phyloP scores from a whole-genome alignment of 2,888 invertebrate genomes.

The Limnephilus rhombicus region DNA sequence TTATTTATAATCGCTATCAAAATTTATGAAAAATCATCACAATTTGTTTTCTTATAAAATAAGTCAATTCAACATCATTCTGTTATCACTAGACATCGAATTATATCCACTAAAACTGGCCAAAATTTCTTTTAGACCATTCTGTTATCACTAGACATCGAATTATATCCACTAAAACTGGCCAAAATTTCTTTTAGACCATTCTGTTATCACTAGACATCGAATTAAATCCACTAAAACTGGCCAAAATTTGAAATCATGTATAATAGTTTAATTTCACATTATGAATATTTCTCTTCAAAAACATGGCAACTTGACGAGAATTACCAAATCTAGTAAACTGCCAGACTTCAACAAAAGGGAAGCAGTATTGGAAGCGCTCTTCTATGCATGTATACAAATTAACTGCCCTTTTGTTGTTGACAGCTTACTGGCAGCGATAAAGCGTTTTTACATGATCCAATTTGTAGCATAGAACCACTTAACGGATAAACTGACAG shows the following conservation, averaged over 20 bases:
- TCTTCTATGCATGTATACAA: background rate
- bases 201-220: background rate
- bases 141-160: background rate
- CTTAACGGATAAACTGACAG: too few species aligned
- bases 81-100: background rate
- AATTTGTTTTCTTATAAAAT: too few species aligned
- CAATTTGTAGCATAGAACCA: too few species aligned
- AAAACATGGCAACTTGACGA: background rate
- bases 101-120: background rate
- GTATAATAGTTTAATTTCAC: background rate
- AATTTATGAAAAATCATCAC: background rate
- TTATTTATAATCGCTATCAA: background rate
- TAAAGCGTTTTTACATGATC: too few species aligned
- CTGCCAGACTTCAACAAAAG: background rate
- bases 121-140: background rate
- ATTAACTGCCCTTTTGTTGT: background rate
- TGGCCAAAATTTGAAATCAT: background rate
- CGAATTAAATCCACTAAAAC: background rate
- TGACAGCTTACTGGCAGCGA: background rate
- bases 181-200: background rate
- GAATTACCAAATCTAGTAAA: background rate
- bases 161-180: background rate
- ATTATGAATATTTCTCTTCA: background rate
- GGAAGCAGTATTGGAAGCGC: background rate
- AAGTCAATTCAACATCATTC: background rate